phyloP scores from a whole-genome alignment of 2,797 vertebrate genomes.

The Enteromius viviparus region DNA sequence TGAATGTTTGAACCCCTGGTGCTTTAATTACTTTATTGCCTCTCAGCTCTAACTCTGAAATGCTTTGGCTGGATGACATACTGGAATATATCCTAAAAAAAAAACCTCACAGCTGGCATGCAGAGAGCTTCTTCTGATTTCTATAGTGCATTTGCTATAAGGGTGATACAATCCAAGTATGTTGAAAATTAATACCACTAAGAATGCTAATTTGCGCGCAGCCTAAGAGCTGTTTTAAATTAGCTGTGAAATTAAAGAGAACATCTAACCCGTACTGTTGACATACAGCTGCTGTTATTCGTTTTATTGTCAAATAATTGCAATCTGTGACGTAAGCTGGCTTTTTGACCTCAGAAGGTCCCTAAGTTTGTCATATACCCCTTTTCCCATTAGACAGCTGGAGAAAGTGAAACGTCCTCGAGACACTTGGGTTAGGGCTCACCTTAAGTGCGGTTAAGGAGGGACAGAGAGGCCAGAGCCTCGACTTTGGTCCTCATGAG shows the following conservation, averaged over 20 bases:
- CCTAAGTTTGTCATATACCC: slow-evolving; percentile 10
- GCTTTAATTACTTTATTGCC: slow-evolving; percentile 72
- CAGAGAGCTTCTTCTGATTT: slow-evolving; percentile 62
- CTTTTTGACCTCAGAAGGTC: slow-evolving; percentile 2
- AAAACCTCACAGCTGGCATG: slow-evolving; percentile 65
- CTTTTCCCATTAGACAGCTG: slow-evolving; percentile 41
- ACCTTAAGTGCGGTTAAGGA: slow-evolving; percentile 58
- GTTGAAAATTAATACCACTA: slow-evolving; percentile 67
- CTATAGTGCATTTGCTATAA: slow-evolving; percentile 65
- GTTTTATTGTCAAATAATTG: slow-evolving; percentile 20
- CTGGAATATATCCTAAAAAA: slow-evolving; percentile 68
- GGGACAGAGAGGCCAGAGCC: slow-evolving; percentile 43
- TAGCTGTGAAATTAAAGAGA: slow-evolving; percentile 67
- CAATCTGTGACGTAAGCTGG: not conserved
- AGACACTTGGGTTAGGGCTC: slow-evolving; percentile 53
- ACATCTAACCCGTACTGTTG: slow-evolving; percentile 42
- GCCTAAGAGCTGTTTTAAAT: slow-evolving; percentile 67
- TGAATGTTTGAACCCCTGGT: slow-evolving; percentile 74
- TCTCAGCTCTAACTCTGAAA: slow-evolving; percentile 68
- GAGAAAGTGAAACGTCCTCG: slow-evolving; percentile 50
- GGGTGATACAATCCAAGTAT: slow-evolving; percentile 62
- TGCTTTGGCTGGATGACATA: slow-evolving; percentile 66
- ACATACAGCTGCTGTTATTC: not conserved
- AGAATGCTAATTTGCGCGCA: slow-evolving; percentile 69
- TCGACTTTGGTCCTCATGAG: slow-evolving; percentile 60